Percentiles rank a stretch among this genome's conserved stretches.
These are phyloP conservation scores for Cyprinodon tularosa DNA, from an alignment of 2,113 vertebrate species.

Conservation along the genomic window DNA sequence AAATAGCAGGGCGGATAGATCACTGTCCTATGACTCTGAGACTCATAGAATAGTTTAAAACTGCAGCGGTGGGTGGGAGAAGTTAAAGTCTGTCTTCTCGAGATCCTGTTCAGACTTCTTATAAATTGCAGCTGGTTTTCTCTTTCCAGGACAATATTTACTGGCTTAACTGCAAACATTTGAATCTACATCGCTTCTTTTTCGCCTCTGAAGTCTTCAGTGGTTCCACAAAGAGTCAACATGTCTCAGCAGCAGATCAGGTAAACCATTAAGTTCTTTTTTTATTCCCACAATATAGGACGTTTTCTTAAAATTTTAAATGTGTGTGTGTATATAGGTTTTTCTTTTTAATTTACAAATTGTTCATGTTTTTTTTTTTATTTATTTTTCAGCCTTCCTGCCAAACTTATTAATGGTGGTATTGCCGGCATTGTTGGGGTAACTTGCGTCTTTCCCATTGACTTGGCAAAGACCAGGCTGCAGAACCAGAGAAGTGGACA, in stretches of 20 bases:
- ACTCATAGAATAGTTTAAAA: conserved; percentile 29
- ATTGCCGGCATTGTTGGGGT: conserved; percentile 86
- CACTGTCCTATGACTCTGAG: not conserved
- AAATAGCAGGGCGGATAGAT: not conserved
- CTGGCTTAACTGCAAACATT: conserved; percentile 16
- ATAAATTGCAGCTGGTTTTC: not conserved
- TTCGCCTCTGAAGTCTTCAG: conserved; percentile 3
- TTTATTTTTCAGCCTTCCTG: conserved; percentile 78
- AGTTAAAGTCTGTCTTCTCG: not conserved
- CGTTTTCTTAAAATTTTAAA: too few relatives aligned
- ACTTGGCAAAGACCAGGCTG: conserved; percentile 86
- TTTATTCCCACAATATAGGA: not conserved
- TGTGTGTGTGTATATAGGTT: not conserved
- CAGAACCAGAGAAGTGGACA: conserved; percentile 86
- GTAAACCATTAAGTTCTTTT: conserved; percentile 36
- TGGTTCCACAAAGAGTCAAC: conserved; percentile 34
- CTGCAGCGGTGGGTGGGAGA: conserved; percentile 13
- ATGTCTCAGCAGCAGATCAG: conserved; percentile 86
- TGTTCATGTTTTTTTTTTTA: too few relatives aligned
- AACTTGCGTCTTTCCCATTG: conserved; percentile 87
- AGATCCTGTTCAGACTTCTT: not conserved
- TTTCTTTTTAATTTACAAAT: not conserved
- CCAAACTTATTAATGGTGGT: conserved; percentile 87
- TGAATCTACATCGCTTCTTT: conserved; percentile 1
- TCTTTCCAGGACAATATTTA: conserved; percentile 19